Conservation (phyloP, 2,113 vertebrate species). For the Chloropsis hardwickii region DNA sequence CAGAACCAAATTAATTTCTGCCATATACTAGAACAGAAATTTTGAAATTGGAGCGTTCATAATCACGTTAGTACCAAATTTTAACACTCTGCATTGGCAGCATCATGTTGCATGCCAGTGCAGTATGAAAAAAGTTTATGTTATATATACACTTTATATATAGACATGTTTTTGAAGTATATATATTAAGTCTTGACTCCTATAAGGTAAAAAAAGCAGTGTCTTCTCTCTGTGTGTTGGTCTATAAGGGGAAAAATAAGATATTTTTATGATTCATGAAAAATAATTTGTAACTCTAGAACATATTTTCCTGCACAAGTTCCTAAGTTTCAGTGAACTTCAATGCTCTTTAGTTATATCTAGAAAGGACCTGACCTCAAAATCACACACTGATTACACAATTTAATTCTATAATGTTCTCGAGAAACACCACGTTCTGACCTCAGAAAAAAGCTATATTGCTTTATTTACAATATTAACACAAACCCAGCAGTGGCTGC, state of each 20-base stretch:
- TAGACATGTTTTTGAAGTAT: neutral
- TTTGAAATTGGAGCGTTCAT: neutral
- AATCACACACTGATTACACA: neutral
- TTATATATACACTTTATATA: neutral
- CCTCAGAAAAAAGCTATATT: neutral
- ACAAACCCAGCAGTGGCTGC: neutral
- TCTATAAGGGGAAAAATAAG: neutral
- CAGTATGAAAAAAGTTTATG: neutral
- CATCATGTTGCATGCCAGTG: neutral
- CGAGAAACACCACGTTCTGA: rapidly evolving
- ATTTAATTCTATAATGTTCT: neutral
- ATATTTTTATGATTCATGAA: neutral
- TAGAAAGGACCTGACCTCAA: neutral
- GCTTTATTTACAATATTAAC: neutral
- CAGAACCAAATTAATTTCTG: neutral
- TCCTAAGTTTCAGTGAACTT: neutral
- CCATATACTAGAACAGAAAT: neutral
- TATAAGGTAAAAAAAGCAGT: neutral
- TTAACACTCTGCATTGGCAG: neutral
- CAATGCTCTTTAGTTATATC: neutral
- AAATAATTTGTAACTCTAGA: neutral
- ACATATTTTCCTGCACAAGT: neutral
- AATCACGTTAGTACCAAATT: neutral
- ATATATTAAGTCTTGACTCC: neutral
- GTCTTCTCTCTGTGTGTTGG: neutral